Evolutionary conservation across 2,797 vertebrate species (phyloP).

Genomic region (Cyclopterus lumpus): DNA sequence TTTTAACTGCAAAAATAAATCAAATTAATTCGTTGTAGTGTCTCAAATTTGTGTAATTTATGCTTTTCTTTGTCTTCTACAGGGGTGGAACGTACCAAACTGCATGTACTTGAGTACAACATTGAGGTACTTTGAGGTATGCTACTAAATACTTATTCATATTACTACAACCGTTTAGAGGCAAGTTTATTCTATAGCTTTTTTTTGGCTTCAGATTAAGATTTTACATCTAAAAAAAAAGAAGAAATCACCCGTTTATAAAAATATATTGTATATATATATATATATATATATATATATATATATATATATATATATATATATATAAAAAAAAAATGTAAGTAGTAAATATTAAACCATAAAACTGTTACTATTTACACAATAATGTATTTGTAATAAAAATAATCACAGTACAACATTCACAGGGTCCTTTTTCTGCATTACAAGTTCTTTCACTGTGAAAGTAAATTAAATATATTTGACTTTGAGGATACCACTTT

Average conservation of each 20-base stretch:
- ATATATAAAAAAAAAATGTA: too few relatives aligned
- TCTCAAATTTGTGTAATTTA: background rate
- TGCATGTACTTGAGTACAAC: background rate
- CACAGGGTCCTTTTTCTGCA: background rate
- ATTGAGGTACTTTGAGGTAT: background rate
- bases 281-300: background rate
- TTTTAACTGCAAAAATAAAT: background rate
- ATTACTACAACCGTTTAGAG: background rate
- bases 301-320: too few relatives aligned
- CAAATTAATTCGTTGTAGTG: background rate
- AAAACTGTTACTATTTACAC: background rate
- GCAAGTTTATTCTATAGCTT: background rate
- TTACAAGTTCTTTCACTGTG: background rate
- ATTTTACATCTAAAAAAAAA: background rate
- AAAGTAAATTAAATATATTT: background rate
- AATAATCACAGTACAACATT: background rate
- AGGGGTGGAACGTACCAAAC: background rate
- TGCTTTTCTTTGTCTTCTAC: background rate
- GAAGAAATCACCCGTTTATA: background rate
- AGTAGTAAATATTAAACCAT: background rate
- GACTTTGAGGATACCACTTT: background rate
- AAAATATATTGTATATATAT: background rate
- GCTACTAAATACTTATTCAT: background rate
- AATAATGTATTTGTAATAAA: background rate
- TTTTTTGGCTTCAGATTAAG: background rate